These are phyloP conservation scores for Nomia melanderi DNA, from an alignment of 1,140 invertebrate genomes.

Conservation along the genomic window DNA sequence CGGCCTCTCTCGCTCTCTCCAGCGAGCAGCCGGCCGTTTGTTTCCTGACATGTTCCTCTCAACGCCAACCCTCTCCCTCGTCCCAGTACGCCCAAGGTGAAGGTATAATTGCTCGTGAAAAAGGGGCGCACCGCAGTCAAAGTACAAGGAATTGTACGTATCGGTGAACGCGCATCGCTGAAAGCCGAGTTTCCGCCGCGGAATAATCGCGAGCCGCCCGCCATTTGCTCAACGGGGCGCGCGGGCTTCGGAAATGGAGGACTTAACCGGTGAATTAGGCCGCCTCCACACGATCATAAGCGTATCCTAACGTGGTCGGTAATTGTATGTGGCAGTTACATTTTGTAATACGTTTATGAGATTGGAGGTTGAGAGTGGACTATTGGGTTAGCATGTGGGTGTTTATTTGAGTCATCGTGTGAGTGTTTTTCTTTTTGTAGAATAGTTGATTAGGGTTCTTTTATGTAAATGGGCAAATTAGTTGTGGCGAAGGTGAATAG, in stretches of 20 bases:
- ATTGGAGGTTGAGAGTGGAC: too few species aligned
- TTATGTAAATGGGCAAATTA: background rate
- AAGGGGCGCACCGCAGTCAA: constrained; percentile 41
- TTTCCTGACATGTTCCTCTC: background rate
- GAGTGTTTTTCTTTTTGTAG: too few species aligned
- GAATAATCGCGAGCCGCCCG: constrained; percentile 13
- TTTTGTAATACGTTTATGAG: too few species aligned
- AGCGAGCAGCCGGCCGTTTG: background rate
- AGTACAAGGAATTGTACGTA: constrained; percentile 20
- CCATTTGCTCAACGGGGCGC: background rate
- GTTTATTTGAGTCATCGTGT: too few species aligned
- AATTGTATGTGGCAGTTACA: too few species aligned
- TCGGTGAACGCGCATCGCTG: constrained; percentile 15
- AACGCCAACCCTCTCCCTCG: background rate
- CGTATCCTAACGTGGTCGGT: too few species aligned
- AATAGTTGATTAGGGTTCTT: too few species aligned
- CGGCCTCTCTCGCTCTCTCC: constrained; percentile 35
- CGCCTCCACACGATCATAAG: too few species aligned
- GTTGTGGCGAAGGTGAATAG: too few species aligned
- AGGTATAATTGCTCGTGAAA: constrained; percentile 70
- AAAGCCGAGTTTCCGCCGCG: background rate
- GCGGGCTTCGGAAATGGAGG: too few species aligned
- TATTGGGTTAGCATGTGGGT: too few species aligned
- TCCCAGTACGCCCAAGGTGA: background rate
- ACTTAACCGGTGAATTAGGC: too few species aligned